phyloP scores from a whole-genome alignment of 2,113 vertebrate species.

The Leuciscus idus region DNA sequence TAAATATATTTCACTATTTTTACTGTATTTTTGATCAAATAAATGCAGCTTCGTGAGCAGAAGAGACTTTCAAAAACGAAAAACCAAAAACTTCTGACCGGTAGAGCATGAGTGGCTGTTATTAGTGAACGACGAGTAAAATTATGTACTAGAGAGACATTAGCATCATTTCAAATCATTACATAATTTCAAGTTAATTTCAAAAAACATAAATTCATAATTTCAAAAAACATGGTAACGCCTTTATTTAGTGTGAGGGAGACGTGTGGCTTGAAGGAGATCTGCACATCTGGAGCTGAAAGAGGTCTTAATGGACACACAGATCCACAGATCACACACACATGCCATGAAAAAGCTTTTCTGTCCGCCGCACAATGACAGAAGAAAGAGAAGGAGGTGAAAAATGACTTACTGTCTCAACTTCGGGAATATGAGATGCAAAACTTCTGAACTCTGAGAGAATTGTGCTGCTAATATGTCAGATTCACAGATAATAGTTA shows the following conservation, averaged over 20 bases:
- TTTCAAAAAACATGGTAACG: not conserved
- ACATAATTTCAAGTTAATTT: not conserved
- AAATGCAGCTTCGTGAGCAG: too few species aligned
- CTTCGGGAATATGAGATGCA: not conserved
- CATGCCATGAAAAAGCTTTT: slow-evolving; percentile 48
- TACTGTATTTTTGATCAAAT: too few species aligned
- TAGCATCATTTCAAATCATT: too few species aligned
- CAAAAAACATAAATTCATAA: too few species aligned
- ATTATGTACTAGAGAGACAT: not conserved
- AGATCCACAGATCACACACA: slow-evolving; percentile 41
- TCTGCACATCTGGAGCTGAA: not conserved
- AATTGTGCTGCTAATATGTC: not conserved
- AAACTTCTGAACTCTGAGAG: not conserved
- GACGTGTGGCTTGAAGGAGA: not conserved
- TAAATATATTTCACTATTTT: too few species aligned
- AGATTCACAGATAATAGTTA: not conserved
- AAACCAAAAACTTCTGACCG: too few species aligned
- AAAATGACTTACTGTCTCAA: not conserved
- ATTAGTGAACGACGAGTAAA: not conserved
- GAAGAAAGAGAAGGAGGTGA: not conserved
- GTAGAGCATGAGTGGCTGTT: too few species aligned
- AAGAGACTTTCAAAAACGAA: too few species aligned
- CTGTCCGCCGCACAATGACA: not conserved
- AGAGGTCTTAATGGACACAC: not conserved
- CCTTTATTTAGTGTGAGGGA: not conserved